Percentiles rank a stretch among this genome's conserved stretches.
These are phyloP conservation scores for Desmodus rotundus DNA, from an alignment of 2,113 vertebrate species.

Conservation along the genomic window DNA sequence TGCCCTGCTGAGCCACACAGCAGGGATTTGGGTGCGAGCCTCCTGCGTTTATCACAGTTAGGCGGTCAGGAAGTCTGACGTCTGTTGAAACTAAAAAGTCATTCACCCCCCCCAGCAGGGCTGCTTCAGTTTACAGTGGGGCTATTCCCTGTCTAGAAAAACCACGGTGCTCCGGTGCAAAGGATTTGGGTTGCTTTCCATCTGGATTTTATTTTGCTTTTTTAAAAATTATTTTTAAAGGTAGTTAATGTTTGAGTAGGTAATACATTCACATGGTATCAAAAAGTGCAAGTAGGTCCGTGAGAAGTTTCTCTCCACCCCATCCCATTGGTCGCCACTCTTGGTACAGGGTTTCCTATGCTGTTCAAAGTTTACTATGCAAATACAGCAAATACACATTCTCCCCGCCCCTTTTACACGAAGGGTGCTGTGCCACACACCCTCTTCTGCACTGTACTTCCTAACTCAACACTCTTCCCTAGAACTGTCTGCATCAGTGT, in stretches of 20 bases:
- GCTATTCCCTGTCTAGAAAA: not conserved
- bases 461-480: not conserved
- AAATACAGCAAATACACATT: not conserved
- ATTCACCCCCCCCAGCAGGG: no score
- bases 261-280: not conserved
- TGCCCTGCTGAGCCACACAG: not conserved
- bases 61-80: not conserved
- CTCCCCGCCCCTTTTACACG: accelerated
- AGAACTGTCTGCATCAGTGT: accelerated
- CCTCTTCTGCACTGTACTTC: not conserved
- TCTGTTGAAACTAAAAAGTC: not conserved
- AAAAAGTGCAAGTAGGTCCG: not conserved
- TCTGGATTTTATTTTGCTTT: not conserved
- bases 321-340: accelerated
- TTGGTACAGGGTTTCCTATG: not conserved
- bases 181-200: not conserved
- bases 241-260: not conserved
- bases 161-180: not conserved
- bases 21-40: accelerated
- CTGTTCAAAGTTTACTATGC: not conserved
- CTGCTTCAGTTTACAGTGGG: not conserved
- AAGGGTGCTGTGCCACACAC: not conserved
- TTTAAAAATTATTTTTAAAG: not conserved
- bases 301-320: not conserved
- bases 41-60: not conserved